These are phyloP conservation scores for Noctua janthina DNA, from an alignment of 2,888 invertebrate genomes.

Conservation along the genomic window DNA sequence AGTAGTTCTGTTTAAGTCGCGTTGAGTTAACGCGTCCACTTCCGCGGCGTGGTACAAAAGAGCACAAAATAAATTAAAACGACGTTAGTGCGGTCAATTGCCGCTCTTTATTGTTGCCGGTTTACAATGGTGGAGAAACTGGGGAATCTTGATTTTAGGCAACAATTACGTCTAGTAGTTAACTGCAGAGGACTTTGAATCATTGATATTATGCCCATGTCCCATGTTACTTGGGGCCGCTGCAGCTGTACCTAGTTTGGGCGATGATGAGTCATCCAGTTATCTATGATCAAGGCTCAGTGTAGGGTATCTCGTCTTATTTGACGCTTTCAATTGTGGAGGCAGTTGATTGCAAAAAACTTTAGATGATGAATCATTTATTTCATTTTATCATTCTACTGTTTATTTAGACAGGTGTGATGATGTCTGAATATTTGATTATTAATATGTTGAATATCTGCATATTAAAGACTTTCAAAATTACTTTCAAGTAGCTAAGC, in stretches of 20 bases:
- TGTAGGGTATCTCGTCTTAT: background rate
- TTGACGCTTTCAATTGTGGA: background rate
- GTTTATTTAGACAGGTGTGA: background rate
- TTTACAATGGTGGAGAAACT: too few species aligned
- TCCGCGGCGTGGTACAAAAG: slow-evolving; percentile 33
- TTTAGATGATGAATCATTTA: background rate
- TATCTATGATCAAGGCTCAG: background rate
- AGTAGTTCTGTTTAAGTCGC: slow-evolving; percentile 35
- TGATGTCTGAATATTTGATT: background rate
- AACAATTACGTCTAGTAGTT: background rate
- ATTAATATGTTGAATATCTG: too few species aligned
- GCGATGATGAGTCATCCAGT: background rate
- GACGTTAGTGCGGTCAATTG: slow-evolving; percentile 20
- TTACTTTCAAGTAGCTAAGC: background rate
- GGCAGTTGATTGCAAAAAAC: too few species aligned
- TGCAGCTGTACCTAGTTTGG: background rate
- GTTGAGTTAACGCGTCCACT: slow-evolving; percentile 39
- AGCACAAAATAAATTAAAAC: slow-evolving; percentile 26
- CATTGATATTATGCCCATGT: background rate
- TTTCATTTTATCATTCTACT: background rate
- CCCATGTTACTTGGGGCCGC: background rate
- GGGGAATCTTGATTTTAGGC: background rate
- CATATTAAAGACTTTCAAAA: background rate
- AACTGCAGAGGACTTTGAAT: background rate
- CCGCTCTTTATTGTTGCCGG: slow-evolving; percentile 3